A percentile compares a stretch with the other conserved stretches of the same genome.
phyloP scores from a whole-genome alignment of 1,140 invertebrate genomes.

The Nomia melanderi region DNA sequence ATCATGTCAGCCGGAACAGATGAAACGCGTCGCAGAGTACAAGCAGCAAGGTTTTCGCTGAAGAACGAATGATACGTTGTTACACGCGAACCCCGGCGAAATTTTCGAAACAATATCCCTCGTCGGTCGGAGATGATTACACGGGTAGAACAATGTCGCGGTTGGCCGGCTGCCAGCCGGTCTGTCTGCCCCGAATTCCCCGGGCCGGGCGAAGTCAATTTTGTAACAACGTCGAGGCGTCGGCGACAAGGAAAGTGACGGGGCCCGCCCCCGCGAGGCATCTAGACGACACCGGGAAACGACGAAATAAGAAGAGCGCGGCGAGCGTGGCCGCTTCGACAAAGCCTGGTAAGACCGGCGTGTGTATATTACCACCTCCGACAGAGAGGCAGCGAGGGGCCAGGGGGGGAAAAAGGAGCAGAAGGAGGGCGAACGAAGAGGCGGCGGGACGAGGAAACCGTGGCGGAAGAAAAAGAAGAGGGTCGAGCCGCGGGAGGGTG shows the following conservation, averaged over 20 bases:
- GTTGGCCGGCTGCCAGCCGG: constrained; percentile 34
- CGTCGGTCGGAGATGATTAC: constrained; percentile 33
- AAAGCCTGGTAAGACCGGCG: constrained; percentile 52
- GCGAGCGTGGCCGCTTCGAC: constrained; percentile 24
- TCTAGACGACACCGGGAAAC: constrained; percentile 11
- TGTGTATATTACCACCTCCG: constrained; percentile 63
- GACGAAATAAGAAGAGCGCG: constrained; percentile 31
- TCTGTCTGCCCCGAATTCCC: constrained; percentile 31
- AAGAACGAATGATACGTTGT: too few relatives aligned
- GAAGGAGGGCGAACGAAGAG: constrained; percentile 4
- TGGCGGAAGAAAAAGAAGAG: constrained; percentile 36
- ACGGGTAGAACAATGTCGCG: constrained; percentile 41
- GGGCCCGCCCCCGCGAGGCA: neutral
- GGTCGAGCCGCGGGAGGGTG: neutral
- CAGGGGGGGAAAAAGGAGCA: constrained; percentile 41
- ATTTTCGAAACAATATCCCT: constrained; percentile 36
- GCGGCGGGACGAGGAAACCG: constrained; percentile 32
- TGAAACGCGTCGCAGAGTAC: too few relatives aligned
- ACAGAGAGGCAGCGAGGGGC: too few relatives aligned
- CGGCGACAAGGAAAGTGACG: constrained; percentile 25
- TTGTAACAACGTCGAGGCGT: constrained; percentile 29
- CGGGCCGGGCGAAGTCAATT: constrained; percentile 38
- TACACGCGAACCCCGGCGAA: too few relatives aligned
- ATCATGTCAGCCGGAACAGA: too few relatives aligned
- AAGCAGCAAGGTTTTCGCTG: too few relatives aligned